Conservation (phyloP, 2,888 invertebrate genomes). For the Pseudococcus longispinus region DNA sequence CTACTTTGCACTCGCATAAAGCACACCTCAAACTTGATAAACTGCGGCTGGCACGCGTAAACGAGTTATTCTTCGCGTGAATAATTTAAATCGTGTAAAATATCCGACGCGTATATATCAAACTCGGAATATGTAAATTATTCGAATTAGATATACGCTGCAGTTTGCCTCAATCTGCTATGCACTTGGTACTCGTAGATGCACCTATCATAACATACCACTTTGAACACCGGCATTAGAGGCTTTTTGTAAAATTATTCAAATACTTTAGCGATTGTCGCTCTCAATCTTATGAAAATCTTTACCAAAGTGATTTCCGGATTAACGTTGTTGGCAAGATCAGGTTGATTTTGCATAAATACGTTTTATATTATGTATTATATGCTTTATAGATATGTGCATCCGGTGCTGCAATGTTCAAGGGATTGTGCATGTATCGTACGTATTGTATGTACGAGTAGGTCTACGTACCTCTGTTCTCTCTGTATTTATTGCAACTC, state of each 20-base stretch:
- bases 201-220: not conserved
- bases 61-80: not conserved
- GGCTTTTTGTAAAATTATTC: not conserved
- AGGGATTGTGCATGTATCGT: not conserved
- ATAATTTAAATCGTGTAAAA: slow-evolving; percentile 32
- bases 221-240: not conserved
- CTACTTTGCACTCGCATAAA: not conserved
- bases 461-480: not conserved
- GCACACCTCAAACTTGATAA: not conserved
- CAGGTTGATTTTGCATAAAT: not conserved
- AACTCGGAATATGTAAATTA: slow-evolving; percentile 21
- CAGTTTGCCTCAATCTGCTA: not conserved
- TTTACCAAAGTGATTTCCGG: slow-evolving; percentile 2
- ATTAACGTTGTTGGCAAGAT: not conserved
- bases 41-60: slow-evolving; percentile 4
- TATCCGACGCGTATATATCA: not conserved
- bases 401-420: not conserved
- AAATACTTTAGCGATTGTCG: not conserved
- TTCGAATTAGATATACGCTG: slow-evolving; percentile 21
- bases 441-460: not conserved
- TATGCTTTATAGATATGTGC: not conserved
- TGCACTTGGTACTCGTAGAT: not conserved
- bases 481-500: not conserved
- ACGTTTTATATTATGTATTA: not conserved
- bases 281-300: not conserved